Evolutionary conservation across 1,140 invertebrate species (phyloP), one percentile per base, ranked within the genome.

Genomic region (Eulimnadia texana): DNA sequence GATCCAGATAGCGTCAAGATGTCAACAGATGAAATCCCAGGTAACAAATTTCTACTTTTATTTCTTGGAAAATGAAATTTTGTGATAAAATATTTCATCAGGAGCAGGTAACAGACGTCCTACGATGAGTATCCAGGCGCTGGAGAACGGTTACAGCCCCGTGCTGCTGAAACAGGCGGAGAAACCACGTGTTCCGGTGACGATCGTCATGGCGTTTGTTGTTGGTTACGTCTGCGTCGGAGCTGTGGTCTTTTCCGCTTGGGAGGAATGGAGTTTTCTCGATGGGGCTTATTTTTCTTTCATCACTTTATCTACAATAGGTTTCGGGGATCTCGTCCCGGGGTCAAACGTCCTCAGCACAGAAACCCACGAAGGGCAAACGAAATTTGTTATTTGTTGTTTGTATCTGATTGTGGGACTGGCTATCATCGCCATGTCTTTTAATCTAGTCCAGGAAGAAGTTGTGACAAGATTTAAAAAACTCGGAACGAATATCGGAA

Each of bases 221-320:
- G 72, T 80, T 29, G 78, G 77, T 27, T 89, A 88, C 70, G 80
- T 89, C 29, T 80, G 81, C 64, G 70, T 83, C 20, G 95, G 95
- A 1, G 90, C 93, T 0, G 77, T 93, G 59, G 77, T 98, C 54
- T 98, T 98, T 73, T 68, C 74, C 3, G 82, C 88, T 70, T 86
- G 86, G 70, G 78, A 89, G 67, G 75, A 85, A 52, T 98, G 93
- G 93, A 85, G 82, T 25, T 80, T 91, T 23, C 75, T 98, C n/a
- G 93, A 97, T 69, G 90, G 90, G 22, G 84, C 86, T 64, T 97
- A 93, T 73, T 97, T 96, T 72, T 95, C 92, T 69, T 96, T 94
- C 75, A 90, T 93, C 22, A 93, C 89, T 65, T 81, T 80, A 66
- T 79, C 83, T 50, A 82, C 80, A 0, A 71, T 83, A 23, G 75